Conservation (phyloP, 2,888 invertebrate species). For the Ommatoiulus sabulosus region DNA sequence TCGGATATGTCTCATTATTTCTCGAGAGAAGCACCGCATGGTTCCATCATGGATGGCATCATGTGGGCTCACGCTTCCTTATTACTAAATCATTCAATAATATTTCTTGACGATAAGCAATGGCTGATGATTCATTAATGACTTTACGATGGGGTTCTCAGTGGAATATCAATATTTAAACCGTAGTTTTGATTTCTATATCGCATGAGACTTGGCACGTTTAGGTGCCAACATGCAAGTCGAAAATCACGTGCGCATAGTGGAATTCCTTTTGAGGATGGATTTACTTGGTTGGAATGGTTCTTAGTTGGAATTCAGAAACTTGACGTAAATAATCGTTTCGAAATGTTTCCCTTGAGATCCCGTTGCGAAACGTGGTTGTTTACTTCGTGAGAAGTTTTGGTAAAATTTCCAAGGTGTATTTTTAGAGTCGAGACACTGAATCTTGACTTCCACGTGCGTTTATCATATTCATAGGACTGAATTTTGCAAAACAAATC, state of each 20-base stretch:
- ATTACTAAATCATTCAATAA: background rate
- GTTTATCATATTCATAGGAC: too few relatives aligned
- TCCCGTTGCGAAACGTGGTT: too few relatives aligned
- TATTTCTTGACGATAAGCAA: background rate
- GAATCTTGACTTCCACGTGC: too few relatives aligned
- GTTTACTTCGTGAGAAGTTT: too few relatives aligned
- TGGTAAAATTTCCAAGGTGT: too few relatives aligned
- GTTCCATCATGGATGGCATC: background rate
- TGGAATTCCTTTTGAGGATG: background rate
- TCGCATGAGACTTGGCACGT: background rate
- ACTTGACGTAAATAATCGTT: too few relatives aligned
- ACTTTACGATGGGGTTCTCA: background rate
- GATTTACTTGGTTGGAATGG: background rate
- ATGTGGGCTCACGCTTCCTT: background rate
- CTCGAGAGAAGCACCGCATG: too few relatives aligned
- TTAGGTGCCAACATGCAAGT: background rate
- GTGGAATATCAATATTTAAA: background rate
- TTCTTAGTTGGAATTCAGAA: too few relatives aligned
- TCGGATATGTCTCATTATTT: too few relatives aligned
- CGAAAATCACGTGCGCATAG: background rate
- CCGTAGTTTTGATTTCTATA: background rate
- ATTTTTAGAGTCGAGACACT: too few relatives aligned
- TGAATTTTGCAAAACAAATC: too few relatives aligned
- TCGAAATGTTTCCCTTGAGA: too few relatives aligned
- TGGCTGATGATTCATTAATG: background rate